Percentiles rank a stretch among this genome's conserved stretches.
phyloP scores from a whole-genome alignment of 2,888 invertebrate genomes.

The Hypolimnas misippus region DNA sequence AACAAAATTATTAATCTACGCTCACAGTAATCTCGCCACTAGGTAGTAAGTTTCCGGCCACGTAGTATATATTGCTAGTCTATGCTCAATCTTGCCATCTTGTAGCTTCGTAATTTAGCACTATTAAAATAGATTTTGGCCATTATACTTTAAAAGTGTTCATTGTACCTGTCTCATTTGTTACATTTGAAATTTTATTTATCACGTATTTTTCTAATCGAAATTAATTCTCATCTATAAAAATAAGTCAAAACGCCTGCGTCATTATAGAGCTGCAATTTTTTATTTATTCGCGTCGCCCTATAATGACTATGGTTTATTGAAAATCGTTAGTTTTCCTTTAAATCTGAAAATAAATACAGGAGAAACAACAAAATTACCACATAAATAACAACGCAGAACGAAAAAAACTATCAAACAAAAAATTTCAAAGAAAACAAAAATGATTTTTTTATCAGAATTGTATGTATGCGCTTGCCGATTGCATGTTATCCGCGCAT shows the following conservation, averaged over 20 bases:
- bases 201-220: not conserved
- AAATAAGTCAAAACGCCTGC: not conserved
- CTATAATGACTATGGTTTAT: not conserved
- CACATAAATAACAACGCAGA: not conserved
- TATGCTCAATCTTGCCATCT: slow-evolving; percentile 52
- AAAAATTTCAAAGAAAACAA: too few species aligned
- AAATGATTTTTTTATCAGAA: not conserved
- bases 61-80: slow-evolving; percentile 48
- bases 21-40: slow-evolving; percentile 65
- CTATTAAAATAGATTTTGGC: slow-evolving; percentile 9
- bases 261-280: not conserved
- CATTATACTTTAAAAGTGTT: slow-evolving; percentile 5
- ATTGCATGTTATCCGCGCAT: not conserved
- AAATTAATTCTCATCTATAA: not conserved
- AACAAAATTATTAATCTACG: slow-evolving; percentile 45
- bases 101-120: slow-evolving; percentile 13
- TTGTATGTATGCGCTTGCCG: not conserved
- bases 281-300: not conserved
- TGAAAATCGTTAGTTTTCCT: not conserved
- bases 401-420: not conserved
- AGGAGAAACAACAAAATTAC: not conserved
- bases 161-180: slow-evolving; percentile 4
- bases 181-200: not conserved
- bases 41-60: slow-evolving; percentile 53
- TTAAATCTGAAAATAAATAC: not conserved